These are phyloP conservation scores for Catharus bicknelli DNA, from an alignment of 2,113 vertebrate genomes.

Conservation along the genomic window DNA sequence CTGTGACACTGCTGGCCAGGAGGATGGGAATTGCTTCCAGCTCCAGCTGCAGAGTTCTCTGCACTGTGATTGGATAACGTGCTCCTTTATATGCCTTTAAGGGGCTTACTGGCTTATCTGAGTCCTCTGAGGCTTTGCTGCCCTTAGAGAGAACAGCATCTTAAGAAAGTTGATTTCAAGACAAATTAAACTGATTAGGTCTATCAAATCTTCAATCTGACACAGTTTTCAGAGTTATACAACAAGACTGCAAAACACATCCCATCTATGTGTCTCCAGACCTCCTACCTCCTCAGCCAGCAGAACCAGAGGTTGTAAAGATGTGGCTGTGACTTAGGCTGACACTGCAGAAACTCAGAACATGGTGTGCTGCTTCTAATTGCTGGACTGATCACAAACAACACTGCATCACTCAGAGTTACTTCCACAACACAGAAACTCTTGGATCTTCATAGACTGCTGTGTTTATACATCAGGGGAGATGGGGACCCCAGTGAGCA, in stretches of 20 bases:
- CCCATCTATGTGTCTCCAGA: not conserved
- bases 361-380: not conserved
- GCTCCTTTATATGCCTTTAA: not conserved
- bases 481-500: not conserved
- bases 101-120: not conserved
- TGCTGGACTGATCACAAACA: not conserved
- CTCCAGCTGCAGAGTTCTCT: not conserved
- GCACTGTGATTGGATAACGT: not conserved
- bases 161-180: not conserved
- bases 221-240: not conserved
- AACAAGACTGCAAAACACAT: not conserved
- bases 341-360: not conserved
- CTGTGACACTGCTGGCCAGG: not conserved
- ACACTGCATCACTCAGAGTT: not conserved
- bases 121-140: not conserved
- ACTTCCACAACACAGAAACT: not conserved
- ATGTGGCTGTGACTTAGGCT: not conserved
- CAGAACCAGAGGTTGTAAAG: not conserved
- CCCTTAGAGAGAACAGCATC: not conserved
- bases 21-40: not conserved
- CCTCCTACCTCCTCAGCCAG: not conserved
- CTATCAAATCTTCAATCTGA: not conserved
- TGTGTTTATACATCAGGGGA: conserved; percentile 8
- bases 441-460: not conserved
- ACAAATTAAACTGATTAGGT: not conserved